phyloP scores from a whole-genome alignment of 2,113 vertebrate species.

The Passer montanus region DNA sequence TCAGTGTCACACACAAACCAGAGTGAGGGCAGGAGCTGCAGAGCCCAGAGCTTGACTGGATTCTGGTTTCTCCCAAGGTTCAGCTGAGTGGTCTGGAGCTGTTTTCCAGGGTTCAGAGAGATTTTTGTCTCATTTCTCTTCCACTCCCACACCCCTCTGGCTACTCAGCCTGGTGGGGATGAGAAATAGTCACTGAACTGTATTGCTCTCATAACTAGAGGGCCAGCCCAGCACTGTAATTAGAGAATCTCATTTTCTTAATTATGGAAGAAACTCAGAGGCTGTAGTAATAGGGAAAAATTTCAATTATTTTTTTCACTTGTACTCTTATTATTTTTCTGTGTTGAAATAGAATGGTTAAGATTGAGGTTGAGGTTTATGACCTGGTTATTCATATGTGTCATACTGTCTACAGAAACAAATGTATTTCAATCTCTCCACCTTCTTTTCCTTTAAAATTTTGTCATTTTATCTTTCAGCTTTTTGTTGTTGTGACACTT shows the following conservation, averaged over 20 bases:
- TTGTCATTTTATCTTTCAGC: not conserved
- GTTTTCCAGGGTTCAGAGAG: not conserved
- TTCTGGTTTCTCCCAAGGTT: not conserved
- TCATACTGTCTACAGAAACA: not conserved
- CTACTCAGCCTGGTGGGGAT: not conserved
- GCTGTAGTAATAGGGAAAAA: not conserved
- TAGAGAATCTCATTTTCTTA: not conserved
- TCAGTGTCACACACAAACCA: not conserved
- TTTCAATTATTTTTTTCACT: not conserved
- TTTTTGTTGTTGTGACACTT: not conserved
- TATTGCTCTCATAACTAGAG: not conserved
- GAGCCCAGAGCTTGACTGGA: not conserved
- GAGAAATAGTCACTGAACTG: not conserved
- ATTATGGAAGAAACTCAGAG: not conserved
- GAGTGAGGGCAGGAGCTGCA: not conserved
- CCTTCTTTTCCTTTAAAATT: not conserved
- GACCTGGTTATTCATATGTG: not conserved
- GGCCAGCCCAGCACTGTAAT: not conserved
- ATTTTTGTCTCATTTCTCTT: not conserved
- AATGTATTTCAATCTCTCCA: not conserved
- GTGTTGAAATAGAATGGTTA: not conserved
- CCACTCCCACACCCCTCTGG: not conserved
- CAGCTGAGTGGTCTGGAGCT: not conserved
- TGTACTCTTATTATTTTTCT: not conserved
- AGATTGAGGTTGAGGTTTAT: not conserved